A percentile compares a stretch with the other conserved stretches of the same genome.
These are phyloP conservation scores for Entelurus aequoreus DNA, from an alignment of 2,113 vertebrate species.

Conservation along the genomic window DNA sequence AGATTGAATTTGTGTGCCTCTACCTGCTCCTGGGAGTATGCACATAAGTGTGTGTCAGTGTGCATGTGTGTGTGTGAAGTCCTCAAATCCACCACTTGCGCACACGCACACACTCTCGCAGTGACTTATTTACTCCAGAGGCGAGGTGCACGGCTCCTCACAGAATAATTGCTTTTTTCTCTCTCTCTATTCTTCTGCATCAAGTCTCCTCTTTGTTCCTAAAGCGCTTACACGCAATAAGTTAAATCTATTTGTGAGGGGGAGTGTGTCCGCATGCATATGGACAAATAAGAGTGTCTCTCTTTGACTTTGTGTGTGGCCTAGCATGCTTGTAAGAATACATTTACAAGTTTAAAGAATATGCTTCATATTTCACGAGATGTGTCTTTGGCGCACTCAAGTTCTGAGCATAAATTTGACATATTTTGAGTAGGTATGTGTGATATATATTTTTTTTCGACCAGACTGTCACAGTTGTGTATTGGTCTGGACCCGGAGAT, in stretches of 20 bases:
- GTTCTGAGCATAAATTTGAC: too few species aligned
- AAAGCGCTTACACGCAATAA: constrained; percentile 54
- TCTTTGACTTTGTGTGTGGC: constrained; percentile 13
- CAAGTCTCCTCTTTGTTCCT: constrained; percentile 54
- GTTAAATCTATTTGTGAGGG: constrained; percentile 55
- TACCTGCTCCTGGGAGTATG: constrained; percentile 23
- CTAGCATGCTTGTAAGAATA: too few species aligned
- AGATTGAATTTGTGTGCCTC: constrained; percentile 53
- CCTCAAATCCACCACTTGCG: constrained; percentile 19
- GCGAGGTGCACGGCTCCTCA: constrained; percentile 50
- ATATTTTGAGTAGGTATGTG: too few species aligned
- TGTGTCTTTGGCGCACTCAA: too few species aligned
- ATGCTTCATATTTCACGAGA: too few species aligned
- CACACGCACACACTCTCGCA: constrained; percentile 40
- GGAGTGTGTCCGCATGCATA: constrained; percentile 45
- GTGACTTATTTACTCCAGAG: constrained; percentile 69
- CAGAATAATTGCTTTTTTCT: constrained; percentile 66
- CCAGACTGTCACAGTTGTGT: too few species aligned
- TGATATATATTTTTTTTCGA: too few species aligned
- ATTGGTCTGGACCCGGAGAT: too few species aligned
- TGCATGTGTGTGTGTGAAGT: constrained; percentile 9
- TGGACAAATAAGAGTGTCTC: constrained; percentile 46
- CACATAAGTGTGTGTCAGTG: constrained; percentile 9
- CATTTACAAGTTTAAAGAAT: too few species aligned
- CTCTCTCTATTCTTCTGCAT: constrained; percentile 39